Evolutionary conservation across 64 coral and sea anemone species (phyloP), one percentile per base, ranked within the genome.

Genomic region (Pocillopora damicornis): DNA sequence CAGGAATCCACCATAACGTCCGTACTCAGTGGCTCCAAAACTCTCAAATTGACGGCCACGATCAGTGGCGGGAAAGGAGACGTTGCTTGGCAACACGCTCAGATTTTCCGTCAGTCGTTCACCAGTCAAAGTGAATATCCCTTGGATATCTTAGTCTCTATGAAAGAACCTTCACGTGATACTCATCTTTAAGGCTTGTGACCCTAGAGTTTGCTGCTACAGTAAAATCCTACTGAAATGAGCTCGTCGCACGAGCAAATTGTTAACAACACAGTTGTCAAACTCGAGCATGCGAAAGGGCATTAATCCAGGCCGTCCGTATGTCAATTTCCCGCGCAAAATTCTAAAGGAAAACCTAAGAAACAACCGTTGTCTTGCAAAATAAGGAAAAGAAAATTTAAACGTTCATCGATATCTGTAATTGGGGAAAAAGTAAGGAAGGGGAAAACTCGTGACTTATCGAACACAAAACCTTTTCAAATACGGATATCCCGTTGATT

Each of bases 21-120:
- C 6, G 86, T 77, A 64, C 77, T 96, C 1, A 56, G 91, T 76
- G 94, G 91, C 26, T 92, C 94, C 51, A 96, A 96, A 77, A 83
- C 94, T 14, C 79, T 96, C 22, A 96, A 88, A 45, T 23, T 96
- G 18, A 90, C 83, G 0, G 94, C 94, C 20, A 59, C 61, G 22
- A 82, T 96, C 18, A 93, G 91, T 90, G 94, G 94, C 56, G 94
- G 88, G 75, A 92, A 87, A 75, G 94, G 94, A 74, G 94, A 96
- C 61, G 75, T 90, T 86, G 94, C 94, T 20, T 96, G 94, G 94
- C 88, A 96, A 90, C 94, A 96, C 18, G 91, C 94, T 35, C 94
- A 93, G 57, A 22, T 96, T 12, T 96, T 96, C 56, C 91, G 94
- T 15, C 94, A 96, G 61, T 89, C 94, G 69, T 63, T 96, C 13